A percentile compares a stretch with the other conserved stretches of the same genome.
Evolutionary conservation across 2,888 invertebrate genomes (phyloP).

Genomic region (Apeira syringaria): DNA sequence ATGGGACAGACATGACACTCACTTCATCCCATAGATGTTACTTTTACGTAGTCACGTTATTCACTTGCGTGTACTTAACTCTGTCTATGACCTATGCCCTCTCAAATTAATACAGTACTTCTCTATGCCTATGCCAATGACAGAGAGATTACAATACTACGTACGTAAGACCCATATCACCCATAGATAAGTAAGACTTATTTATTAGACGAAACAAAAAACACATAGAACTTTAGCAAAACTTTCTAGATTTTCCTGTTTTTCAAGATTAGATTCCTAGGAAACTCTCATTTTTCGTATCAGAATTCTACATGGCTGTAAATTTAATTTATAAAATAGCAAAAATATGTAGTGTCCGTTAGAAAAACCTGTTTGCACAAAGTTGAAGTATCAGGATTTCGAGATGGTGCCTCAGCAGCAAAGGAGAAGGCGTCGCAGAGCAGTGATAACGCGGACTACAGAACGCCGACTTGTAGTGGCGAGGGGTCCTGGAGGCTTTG

Average conservation of each 20-base stretch:
- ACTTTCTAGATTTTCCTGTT: constrained; percentile 75
- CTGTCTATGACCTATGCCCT: no score
- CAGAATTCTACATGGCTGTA: constrained; percentile 4
- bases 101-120: no score
- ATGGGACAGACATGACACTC: no score
- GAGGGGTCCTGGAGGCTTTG: constrained; percentile 95
- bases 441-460: constrained; percentile 74
- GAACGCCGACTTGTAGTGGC: constrained; percentile 93
- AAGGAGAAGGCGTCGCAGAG: constrained; percentile 69
- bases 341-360: constrained; percentile 33
- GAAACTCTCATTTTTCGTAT: constrained; percentile 1
- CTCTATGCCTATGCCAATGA: no score
- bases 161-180: no score
- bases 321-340: neutral
- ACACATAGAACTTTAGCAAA: neutral
- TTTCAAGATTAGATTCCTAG: constrained; percentile 43
- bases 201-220: no score
- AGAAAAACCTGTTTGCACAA: constrained; percentile 34
- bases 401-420: constrained; percentile 78
- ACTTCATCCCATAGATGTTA: no score
- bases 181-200: no score
- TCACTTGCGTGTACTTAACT: no score
- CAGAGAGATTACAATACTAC: no score
- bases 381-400: constrained; percentile 13
- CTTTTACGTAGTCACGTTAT: no score